A percentile compares a stretch with the other conserved stretches of the same genome.
Conservation (phyloP, 2,888 invertebrate genomes). For the Pandemis corylana region DNA sequence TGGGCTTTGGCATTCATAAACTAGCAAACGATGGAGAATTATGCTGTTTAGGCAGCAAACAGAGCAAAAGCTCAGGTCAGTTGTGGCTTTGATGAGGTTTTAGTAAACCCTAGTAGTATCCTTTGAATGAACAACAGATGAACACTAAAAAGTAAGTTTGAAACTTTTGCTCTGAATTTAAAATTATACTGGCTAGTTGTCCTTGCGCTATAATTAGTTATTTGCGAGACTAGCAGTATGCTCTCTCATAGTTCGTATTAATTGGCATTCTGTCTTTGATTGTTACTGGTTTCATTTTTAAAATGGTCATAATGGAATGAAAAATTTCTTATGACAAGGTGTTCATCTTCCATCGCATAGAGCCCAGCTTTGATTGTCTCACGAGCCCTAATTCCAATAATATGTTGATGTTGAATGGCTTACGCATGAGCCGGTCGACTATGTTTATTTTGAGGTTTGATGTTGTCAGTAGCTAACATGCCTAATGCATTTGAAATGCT, state of each 20-base stretch:
- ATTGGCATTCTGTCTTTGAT: background rate
- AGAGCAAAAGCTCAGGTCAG: slow-evolving; percentile 31
- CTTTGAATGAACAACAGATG: slow-evolving; percentile 19
- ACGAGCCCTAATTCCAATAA: slow-evolving; percentile 40
- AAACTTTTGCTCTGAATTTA: background rate
- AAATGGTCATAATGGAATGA: slow-evolving; percentile 13
- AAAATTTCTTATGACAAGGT: slow-evolving; percentile 11
- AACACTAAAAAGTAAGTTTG: slow-evolving; percentile 7
- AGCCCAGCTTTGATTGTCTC: slow-evolving; percentile 40
- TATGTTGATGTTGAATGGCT: slow-evolving; percentile 40
- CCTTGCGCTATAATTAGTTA: slow-evolving; percentile 13
- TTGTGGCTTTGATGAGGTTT: slow-evolving; percentile 28
- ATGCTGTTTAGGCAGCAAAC: slow-evolving; percentile 17
- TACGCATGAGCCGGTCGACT: slow-evolving; percentile 59
- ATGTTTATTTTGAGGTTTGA: slow-evolving; percentile 57
- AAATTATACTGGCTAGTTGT: background rate
- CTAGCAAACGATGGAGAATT: slow-evolving; percentile 24
- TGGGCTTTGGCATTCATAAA: slow-evolving; percentile 61
- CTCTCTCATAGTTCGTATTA: background rate
- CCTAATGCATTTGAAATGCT: slow-evolving; percentile 66
- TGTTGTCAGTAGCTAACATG: slow-evolving; percentile 60
- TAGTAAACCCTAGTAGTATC: slow-evolving; percentile 23
- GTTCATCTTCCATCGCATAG: slow-evolving; percentile 28
- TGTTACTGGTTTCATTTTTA: background rate
- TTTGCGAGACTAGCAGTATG: slow-evolving; percentile 1